Evolutionary conservation across 2,113 vertebrate species (phyloP).

Genomic region (Taurulus bubalis): DNA sequence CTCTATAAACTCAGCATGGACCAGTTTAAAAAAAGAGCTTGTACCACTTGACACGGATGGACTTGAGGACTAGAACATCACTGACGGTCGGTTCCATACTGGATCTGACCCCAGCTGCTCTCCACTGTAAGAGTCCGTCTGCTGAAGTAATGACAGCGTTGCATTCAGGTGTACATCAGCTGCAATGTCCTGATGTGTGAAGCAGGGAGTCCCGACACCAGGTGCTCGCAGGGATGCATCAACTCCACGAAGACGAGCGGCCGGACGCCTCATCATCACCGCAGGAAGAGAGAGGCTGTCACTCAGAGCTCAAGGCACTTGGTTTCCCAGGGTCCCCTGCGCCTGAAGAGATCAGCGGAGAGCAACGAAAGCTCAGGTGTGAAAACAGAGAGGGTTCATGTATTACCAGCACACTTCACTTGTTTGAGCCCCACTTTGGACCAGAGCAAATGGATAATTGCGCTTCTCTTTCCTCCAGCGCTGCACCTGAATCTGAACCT

Average conservation of each 20-base stretch:
- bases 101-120: neutral
- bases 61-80: too few relatives aligned
- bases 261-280: neutral
- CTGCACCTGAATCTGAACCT: conserved; percentile 65
- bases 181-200: conserved; percentile 78
- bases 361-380: conserved; percentile 40
- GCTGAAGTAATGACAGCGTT: conserved; percentile 1
- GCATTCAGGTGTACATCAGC: conserved; percentile 72
- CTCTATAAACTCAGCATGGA: too few relatives aligned
- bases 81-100: too few relatives aligned
- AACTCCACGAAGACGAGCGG: neutral
- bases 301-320: conserved; percentile 73
- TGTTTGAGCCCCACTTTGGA: neutral
- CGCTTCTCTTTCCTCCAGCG: conserved; percentile 45
- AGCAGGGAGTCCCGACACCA: conserved; percentile 60
- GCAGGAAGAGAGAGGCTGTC: conserved; percentile 51
- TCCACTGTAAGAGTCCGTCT: neutral
- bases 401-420: neutral
- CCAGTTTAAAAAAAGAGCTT: too few relatives aligned
- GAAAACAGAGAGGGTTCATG: neutral
- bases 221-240: conserved; percentile 75
- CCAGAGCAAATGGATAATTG: neutral
- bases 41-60: too few relatives aligned
- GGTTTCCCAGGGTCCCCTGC: conserved; percentile 83
- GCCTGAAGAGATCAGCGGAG: conserved; percentile 36